phyloP scores from a whole-genome alignment of 2,797 vertebrate genomes.

The Sylvilagus floridanus region DNA sequence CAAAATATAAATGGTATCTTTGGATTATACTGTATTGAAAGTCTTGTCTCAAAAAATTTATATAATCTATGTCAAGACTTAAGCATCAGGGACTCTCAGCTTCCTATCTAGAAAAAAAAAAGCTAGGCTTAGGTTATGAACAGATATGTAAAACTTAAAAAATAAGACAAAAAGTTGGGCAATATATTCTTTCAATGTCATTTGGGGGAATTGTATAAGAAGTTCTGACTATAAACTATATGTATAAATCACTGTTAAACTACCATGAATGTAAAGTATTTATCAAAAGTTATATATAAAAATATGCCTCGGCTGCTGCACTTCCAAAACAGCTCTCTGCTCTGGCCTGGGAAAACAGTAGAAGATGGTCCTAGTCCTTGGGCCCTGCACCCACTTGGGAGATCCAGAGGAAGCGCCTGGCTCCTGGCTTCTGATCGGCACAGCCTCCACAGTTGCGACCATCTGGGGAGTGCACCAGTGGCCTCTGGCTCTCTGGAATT shows the following conservation, averaged over 20 bases:
- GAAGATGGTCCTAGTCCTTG: too few relatives aligned
- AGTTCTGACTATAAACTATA: not conserved
- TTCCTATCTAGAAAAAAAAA: not conserved
- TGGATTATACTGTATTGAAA: not conserved
- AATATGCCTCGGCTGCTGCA: not conserved
- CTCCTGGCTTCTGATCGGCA: too few relatives aligned
- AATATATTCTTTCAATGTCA: not conserved
- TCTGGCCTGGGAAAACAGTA: too few relatives aligned
- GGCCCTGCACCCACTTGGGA: too few relatives aligned
- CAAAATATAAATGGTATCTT: not conserved
- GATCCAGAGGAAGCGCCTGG: too few relatives aligned
- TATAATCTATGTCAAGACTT: not conserved
- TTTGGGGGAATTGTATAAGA: not conserved
- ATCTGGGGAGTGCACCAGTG: too few relatives aligned
- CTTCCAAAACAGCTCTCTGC: too few relatives aligned
- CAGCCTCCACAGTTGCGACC: too few relatives aligned
- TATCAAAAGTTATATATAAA: not conserved
- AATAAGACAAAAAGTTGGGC: not conserved
- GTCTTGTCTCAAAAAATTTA: not conserved
- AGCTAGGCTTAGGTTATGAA: not conserved
- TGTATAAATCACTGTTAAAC: not conserved
- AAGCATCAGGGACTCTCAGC: not conserved
- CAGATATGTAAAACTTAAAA: constrained; percentile 54
- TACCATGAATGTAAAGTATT: not conserved
- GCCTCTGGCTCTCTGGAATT: too few relatives aligned